phyloP scores from a whole-genome alignment of 2,113 vertebrate genomes.

The Serilophus lunatus region DNA sequence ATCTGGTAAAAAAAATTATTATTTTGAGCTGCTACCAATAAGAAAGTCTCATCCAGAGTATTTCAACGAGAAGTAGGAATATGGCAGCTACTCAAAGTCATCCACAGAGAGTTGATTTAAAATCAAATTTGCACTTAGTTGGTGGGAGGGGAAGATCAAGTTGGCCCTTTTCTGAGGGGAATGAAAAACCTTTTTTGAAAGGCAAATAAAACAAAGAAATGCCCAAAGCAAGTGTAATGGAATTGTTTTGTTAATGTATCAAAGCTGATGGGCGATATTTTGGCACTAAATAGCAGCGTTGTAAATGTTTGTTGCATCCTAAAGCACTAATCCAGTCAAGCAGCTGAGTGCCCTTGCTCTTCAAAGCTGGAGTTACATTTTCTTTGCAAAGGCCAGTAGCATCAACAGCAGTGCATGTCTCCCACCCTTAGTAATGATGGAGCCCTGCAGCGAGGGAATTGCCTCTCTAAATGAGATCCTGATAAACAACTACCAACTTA shows the following conservation, averaged over 20 bases:
- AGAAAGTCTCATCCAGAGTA: background rate
- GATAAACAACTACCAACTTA: background rate
- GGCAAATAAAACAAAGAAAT: background rate
- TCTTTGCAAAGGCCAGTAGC: background rate
- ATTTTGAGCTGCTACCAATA: background rate
- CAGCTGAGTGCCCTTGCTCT: background rate
- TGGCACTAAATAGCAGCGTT: background rate
- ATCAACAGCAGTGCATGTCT: background rate
- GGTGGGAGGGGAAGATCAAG: background rate
- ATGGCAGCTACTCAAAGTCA: background rate
- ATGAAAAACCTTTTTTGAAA: background rate
- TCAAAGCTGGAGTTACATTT: background rate
- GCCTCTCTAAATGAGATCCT: background rate
- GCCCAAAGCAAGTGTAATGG: background rate
- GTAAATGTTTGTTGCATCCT: background rate
- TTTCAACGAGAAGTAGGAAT: background rate
- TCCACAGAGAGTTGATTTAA: background rate
- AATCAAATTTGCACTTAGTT: background rate
- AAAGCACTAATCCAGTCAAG: background rate
- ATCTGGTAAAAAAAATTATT: background rate
- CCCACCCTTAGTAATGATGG: background rate
- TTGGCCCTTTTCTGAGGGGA: background rate
- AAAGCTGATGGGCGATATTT: background rate
- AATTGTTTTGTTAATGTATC: background rate
- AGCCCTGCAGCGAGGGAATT: background rate